Percentiles rank a stretch among this genome's conserved stretches.
Conservation (phyloP, 2,888 invertebrate genomes). For the Elgonia sp. region DNA sequence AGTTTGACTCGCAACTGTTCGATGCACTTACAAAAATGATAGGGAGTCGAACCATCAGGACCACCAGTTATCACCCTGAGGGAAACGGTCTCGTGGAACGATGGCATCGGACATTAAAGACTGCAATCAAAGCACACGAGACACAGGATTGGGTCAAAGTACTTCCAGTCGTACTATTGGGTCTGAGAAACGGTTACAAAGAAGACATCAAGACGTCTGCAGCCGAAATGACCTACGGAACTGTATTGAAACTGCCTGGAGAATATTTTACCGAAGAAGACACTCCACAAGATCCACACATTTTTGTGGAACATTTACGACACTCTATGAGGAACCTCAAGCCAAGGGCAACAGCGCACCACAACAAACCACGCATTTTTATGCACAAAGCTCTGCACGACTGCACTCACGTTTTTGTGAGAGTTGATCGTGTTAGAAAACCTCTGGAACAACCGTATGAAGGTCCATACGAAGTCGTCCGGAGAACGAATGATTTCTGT, state of each 20-base stretch:
- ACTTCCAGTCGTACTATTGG: constrained; percentile 76
- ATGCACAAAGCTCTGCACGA: background rate
- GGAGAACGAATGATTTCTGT: background rate
- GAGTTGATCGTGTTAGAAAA: background rate
- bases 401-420: background rate
- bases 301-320: background rate
- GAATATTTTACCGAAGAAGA: constrained; percentile 1
- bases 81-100: constrained; percentile 78
- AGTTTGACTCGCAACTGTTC: constrained; percentile 79
- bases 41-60: constrained; percentile 62
- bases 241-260: background rate
- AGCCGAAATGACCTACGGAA: constrained; percentile 77
- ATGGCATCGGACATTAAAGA: constrained; percentile 80
- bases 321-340: background rate
- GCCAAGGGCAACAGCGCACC: background rate
- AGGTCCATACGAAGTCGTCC: background rate
- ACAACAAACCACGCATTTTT: background rate
- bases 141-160: constrained; percentile 68
- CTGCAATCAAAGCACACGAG: constrained; percentile 75
- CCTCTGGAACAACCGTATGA: constrained; percentile 6
- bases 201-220: constrained; percentile 71
- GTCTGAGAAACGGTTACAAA: constrained; percentile 58
- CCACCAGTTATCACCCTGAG: constrained; percentile 72
- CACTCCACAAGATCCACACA: background rate
- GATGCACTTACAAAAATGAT: constrained; percentile 69